Conservation (phyloP, 2,888 invertebrate species). For the Tribolium freemani region DNA sequence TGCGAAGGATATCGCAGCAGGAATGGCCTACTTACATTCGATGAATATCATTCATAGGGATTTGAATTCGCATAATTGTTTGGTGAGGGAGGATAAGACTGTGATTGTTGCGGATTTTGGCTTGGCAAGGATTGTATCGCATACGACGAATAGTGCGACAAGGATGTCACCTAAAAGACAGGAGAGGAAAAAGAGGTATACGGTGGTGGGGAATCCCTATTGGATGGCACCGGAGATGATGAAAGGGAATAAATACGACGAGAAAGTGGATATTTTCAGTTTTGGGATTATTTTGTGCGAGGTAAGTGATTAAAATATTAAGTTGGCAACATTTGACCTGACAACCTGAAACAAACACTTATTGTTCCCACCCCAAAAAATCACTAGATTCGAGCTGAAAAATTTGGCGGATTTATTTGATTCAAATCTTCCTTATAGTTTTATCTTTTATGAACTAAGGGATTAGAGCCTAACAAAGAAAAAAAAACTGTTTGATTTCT, state of each 20-base stretch:
- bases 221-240: conserved; percentile 99
- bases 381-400: too few relatives aligned
- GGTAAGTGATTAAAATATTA: conserved; percentile 63
- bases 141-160: conserved; percentile 63
- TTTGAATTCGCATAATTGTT: conserved; percentile 95
- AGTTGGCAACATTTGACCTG: too few relatives aligned
- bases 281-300: conserved; percentile 96
- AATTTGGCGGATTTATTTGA: too few relatives aligned
- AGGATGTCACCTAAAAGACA: conserved; percentile 62
- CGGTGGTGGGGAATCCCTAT: conserved; percentile 96
- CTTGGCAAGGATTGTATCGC: conserved; percentile 83
- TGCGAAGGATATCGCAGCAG: conserved; percentile 92
- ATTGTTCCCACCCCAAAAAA: too few relatives aligned
- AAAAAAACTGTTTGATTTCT: too few relatives aligned
- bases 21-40: conserved; percentile 94
- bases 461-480: too few relatives aligned
- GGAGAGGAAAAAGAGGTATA: conserved; percentile 89
- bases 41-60: conserved; percentile 96
- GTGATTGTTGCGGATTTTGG: conserved; percentile 98
- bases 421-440: too few relatives aligned
- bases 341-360: too few relatives aligned
- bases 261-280: conserved; percentile 96
- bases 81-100: conserved; percentile 83
- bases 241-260: conserved; percentile 95
- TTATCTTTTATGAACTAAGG: too few relatives aligned